Evolutionary conservation across 2,888 invertebrate species (phyloP), one percentile per base, ranked within the genome.

Genomic region (Oxystoma pomonae): DNA sequence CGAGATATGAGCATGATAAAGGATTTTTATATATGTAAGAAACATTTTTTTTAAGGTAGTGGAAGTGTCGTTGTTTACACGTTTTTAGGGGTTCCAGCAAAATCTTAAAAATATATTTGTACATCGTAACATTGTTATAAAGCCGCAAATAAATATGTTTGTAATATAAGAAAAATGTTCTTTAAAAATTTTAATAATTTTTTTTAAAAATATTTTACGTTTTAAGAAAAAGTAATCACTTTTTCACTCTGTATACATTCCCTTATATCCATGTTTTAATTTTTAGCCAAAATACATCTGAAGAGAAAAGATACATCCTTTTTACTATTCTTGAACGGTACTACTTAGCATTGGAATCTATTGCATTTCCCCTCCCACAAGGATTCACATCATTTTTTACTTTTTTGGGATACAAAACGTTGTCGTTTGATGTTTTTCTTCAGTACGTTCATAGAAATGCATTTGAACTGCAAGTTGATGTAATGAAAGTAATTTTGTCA

Each of bases 371-470:
- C 0, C 80, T 93, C 68, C 94, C 94, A 12, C 90, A 91, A 74
- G 94, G 94, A 16, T 94, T 94, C 78, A 89, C 90, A 17, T 92
- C 94, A 2, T 95, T 94, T 82, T 92, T 94, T 78, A 90, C 94
- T 1, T 93, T 91, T 78, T 83, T 95, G 60, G 94, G 92, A 1
- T 92, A 92, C 79, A 84, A 90, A 71, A 88, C 91, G 20, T 81
- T 94, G 68, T 85, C 87, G 21, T 91, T 90, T 79, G 85, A 89
- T 68, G 86, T 89, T 76, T 95, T 95, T 78, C 79, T 92, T 72
- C 94, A 94, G 78, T 93, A 94, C 78, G 89, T 93, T 62, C 88
- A 90, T 71, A 84, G 90, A 72, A 90, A 91, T 76, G 92, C 94
- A 55, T 90, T 95, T 71, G 92, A 93, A 74, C 80, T 95, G 68